Evolutionary conservation across 2,888 invertebrate species (phyloP), one percentile per base, ranked within the genome.

Genomic region (Bembecia ichneumoniformis): DNA sequence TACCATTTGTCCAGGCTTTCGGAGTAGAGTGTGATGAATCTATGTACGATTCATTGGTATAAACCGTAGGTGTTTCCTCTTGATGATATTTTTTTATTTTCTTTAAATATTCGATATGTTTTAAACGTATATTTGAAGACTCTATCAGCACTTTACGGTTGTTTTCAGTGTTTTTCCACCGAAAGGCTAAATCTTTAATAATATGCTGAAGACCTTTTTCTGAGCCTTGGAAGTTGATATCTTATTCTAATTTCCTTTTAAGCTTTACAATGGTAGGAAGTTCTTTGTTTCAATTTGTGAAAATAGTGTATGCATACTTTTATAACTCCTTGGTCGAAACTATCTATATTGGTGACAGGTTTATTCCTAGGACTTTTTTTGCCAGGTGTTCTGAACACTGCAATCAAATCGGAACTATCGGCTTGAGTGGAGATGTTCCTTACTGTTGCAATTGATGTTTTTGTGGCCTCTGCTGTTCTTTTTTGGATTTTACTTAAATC

Each of bases 271-370:
- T 43, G 5, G 66, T 62, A 1, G 60, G 62, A 2, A 67, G 49
- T 47, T 64, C 63, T 45, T 68, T 65, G 28, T 64, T 50, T 3
- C n/a, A 57, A 58, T 3, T 47, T 10, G 47, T 69, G 66, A 44
- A 60, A 68, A 51, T 64, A 68, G 43, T 70, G 64, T 5, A 68
- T 57, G 35, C 58, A 60, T 16, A 63, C 60, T 55, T 58, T 67
- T 16, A 68, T 63, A 0, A 65, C 62, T 3, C 60, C 57, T 52
- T 62, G 58, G 45, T 64, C 60, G 46, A 66, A 66, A 35, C 49
- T 57, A 36, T 66, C 63, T 2, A 65, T 57, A 1, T 48, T 58
- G 3, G 64, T 68, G 0, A 67, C 52, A 13, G 50, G 53, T 49
- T 59, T 62, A 17, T 49, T 34, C 49, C 61, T 52, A 0, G 46